Percentiles rank a stretch among this genome's conserved stretches.
These are phyloP conservation scores for Hozukius guyotensis DNA, from an alignment of 2,797 vertebrate species.

Conservation along the genomic window DNA sequence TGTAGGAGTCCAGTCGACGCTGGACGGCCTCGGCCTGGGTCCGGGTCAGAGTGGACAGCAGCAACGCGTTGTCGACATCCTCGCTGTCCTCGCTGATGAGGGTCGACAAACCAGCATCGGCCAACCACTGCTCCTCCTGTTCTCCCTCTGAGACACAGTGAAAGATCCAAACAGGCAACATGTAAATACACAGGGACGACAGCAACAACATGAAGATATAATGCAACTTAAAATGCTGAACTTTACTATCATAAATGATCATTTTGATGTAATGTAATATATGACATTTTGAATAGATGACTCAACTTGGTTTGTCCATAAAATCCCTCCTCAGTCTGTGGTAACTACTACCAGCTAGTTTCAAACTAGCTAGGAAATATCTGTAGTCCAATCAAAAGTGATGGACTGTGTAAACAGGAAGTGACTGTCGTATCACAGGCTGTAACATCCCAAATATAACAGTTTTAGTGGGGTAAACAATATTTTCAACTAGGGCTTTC, in stretches of 20 bases:
- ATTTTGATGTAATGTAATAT: not conserved
- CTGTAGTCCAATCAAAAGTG: not conserved
- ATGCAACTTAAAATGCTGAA: not conserved
- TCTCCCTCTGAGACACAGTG: slow-evolving; percentile 81
- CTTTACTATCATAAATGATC: no score
- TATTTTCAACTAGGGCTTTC: not conserved
- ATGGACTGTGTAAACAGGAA: not conserved
- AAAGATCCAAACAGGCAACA: not conserved
- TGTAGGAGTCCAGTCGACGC: slow-evolving; percentile 87
- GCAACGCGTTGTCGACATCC: slow-evolving; percentile 82
- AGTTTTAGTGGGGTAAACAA: not conserved
- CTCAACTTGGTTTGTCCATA: not conserved
- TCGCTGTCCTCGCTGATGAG: slow-evolving; percentile 84
- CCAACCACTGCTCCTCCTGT: slow-evolving; percentile 90
- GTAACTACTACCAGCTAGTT: not conserved
- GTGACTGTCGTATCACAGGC: not conserved
- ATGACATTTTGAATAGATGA: not conserved
- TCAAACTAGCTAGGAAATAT: not conserved
- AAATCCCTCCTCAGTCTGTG: not conserved
- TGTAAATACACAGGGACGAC: not conserved
- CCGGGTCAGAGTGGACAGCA: slow-evolving; percentile 90
- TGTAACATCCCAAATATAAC: not conserved
- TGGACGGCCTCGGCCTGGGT: slow-evolving; percentile 90
- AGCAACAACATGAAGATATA: not conserved
- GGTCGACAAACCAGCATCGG: slow-evolving; percentile 87